Conservation (phyloP, 2,888 invertebrate genomes). For the Rambutsinella grinnellia region DNA sequence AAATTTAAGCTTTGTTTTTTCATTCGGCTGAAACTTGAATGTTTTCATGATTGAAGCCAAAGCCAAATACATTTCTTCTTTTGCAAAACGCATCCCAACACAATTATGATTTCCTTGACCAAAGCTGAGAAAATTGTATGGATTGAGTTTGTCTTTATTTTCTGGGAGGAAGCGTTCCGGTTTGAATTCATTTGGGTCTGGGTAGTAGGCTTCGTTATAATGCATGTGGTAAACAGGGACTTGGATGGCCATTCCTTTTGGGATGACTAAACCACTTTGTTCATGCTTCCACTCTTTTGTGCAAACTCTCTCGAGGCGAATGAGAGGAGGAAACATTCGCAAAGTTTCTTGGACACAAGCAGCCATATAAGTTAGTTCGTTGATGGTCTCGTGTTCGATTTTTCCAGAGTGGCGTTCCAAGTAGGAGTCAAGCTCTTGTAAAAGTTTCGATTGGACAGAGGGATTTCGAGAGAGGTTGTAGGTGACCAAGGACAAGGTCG, state of each 20-base stretch:
- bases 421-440: constrained; percentile 46
- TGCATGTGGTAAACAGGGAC: constrained; percentile 42
- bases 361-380: constrained; percentile 42
- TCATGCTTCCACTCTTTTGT: constrained; percentile 52
- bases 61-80: constrained; percentile 49
- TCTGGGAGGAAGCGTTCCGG: constrained; percentile 58
- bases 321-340: constrained; percentile 47
- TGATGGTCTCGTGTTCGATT: constrained; percentile 44
- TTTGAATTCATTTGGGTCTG: constrained; percentile 40
- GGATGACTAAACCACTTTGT: constrained; percentile 28
- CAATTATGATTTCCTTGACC: constrained; percentile 59
- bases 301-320: constrained; percentile 48
- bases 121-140: constrained; percentile 54
- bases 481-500: constrained; percentile 43
- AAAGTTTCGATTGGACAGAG: constrained; percentile 30
- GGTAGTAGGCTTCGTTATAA: constrained; percentile 43
- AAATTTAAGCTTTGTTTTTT: constrained; percentile 33
- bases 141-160: constrained; percentile 55
- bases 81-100: constrained; percentile 58
- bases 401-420: constrained; percentile 42
- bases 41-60: constrained; percentile 52
- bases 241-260: constrained; percentile 32
- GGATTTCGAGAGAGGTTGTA: constrained; percentile 47
- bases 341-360: constrained; percentile 54
- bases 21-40: constrained; percentile 42